A percentile compares a stretch with the other conserved stretches of the same genome.
Evolutionary conservation across 1,140 invertebrate genomes (phyloP).

Genomic region (Hormaphis cornu): DNA sequence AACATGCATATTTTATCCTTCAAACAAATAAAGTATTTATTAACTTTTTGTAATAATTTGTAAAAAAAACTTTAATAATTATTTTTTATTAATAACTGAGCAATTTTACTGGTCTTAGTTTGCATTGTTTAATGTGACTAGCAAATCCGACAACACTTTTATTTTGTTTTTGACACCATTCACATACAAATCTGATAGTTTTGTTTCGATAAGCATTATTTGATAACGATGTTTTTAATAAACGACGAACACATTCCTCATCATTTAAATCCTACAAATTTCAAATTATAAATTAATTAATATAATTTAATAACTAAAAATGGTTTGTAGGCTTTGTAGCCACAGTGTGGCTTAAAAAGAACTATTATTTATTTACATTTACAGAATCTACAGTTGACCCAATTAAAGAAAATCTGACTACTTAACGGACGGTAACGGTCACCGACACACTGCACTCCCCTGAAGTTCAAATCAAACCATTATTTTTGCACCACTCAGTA

Average conservation of each 20-base stretch:
- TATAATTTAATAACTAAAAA: neutral
- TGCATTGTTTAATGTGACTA: slow-evolving; percentile 53
- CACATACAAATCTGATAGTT: slow-evolving; percentile 44
- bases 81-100: neutral
- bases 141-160: slow-evolving; percentile 52
- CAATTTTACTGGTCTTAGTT: slow-evolving; percentile 34
- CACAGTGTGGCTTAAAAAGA: too few relatives aligned
- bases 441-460: too few relatives aligned
- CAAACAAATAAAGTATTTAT: neutral
- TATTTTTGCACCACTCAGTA: too few relatives aligned
- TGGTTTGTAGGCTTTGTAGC: too few relatives aligned
- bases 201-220: neutral
- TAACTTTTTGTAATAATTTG: neutral
- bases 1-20: neutral
- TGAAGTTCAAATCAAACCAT: too few relatives aligned
- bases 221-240: neutral
- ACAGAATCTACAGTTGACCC: too few relatives aligned
- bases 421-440: too few relatives aligned
- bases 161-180: slow-evolving; percentile 47
- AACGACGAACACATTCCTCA: neutral
- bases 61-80: neutral
- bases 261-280: slow-evolving; percentile 11
- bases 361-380: too few relatives aligned
- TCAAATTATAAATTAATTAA: neutral
- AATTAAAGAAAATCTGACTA: too few relatives aligned